Base-by-base conservation (phyloP, 1,140 invertebrate genomes). In the Dendrolimus punctatus region DNA sequence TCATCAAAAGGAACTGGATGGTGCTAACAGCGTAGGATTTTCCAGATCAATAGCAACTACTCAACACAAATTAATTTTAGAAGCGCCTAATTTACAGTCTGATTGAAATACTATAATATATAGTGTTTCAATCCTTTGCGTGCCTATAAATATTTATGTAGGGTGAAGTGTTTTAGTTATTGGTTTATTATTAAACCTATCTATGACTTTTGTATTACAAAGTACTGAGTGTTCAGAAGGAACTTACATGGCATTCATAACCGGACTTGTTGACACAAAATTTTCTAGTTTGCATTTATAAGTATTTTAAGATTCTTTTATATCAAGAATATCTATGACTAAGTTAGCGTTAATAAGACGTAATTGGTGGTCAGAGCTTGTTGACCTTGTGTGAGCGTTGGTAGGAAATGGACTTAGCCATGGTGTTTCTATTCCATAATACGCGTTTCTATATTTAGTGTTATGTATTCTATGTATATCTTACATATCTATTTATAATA, bases 201-300 rank as follows among this genome's bases (percentile, higher is more conserved):
- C 23, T 23, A 23, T 23, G 23, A 23, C 23, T 23, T 3, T 23
- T 23, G 23, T 23, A 23, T 23, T 23, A 23, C 23, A 23, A 23
- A 23, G 23, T 23, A 23, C 23, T 23, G 23, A 23, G 23, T 23
- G 23, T 23, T 23, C 23, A 23, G 23, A 23, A 23, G 23, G 23
- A 23, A 23, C 23, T 23, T 23, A 23, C 23, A 23, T 23, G 23
- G 23, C 49, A 54, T 46, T 40, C 36, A 56, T 58, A 54, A 64
- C 65, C 40, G 61, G 68, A 67, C 64, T 54, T 57, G 48, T 60
- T 58, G 59, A 64, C 53, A 57, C 48, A 62, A 49, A 45, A 6
- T 39, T 57, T 61, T 49, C 52, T 58, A 53, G 52, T 61, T 65
- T 67, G 62, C 70, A 72, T 72, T 69, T 71, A 71, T 65, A 23